Evolutionary conservation across 2,888 invertebrate species (phyloP).

Genomic region (Drosophila rubida): DNA sequence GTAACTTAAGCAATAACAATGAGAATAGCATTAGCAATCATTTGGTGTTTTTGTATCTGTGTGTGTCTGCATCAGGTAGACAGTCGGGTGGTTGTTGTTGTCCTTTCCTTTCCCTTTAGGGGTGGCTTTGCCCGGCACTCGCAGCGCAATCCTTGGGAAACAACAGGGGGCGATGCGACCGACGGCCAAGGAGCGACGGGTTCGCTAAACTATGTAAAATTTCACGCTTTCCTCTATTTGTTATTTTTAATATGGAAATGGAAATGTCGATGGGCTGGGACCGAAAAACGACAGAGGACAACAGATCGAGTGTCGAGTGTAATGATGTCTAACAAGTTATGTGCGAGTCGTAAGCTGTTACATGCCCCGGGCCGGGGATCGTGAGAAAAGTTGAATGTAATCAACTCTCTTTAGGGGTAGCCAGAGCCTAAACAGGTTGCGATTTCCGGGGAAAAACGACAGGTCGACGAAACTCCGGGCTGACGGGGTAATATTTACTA

Average conservation of each 20-base stretch:
- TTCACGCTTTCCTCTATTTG: conserved; percentile 36
- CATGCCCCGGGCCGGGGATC: conserved; percentile 36
- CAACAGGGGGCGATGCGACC: conserved; percentile 12
- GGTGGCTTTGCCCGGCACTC: conserved; percentile 39
- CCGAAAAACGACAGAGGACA: conserved; percentile 41
- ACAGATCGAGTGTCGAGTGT: conserved; percentile 48
- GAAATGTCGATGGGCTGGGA: conserved; percentile 51
- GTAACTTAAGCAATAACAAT: conserved; percentile 23
- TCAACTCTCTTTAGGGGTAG: conserved; percentile 15
- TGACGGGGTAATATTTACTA: neutral
- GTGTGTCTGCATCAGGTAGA: conserved; percentile 4
- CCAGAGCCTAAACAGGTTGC: conserved; percentile 41
- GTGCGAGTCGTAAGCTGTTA: conserved; percentile 14
- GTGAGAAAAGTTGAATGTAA: conserved; percentile 61
- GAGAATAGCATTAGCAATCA: conserved; percentile 65
- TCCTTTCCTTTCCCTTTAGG: conserved; percentile 25
- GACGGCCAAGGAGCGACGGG: neutral
- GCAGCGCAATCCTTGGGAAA: conserved; percentile 34
- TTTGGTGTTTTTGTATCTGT: too few species aligned
- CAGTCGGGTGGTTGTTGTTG: neutral
- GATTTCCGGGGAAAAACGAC: conserved; percentile 3
- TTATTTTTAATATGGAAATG: conserved; percentile 35
- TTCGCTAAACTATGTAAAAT: conserved; percentile 21
- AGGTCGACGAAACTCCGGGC: neutral
- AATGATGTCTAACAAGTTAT: conserved; percentile 50